Evolutionary conservation across 2,888 invertebrate species (phyloP), one percentile per base, ranked within the genome.

Genomic region (Ennomos quercinarius): DNA sequence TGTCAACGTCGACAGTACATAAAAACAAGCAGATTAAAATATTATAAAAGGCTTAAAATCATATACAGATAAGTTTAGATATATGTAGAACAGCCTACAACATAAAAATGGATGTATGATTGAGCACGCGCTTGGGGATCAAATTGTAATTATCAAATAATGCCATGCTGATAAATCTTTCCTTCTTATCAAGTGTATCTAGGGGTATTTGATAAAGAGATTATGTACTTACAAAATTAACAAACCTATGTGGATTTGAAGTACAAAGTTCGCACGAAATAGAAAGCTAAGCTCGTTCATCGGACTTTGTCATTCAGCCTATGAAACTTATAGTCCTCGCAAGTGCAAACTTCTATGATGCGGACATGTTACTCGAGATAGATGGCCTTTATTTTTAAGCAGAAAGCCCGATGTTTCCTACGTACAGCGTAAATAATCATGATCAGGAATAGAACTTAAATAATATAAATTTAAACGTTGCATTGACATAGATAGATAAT

Each of bases 1-100:
- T 50, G 39, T 17, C 49, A 56, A 56, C 40, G 49, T 45, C 56
- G 49, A 11, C 12, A 4, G 35, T 35, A n/a, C 11, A 47, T 27
- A 43, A 54, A 38, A 34, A 49, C 44, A 56, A 40, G 45, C 40
- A 17, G 49, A 39, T 50, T 56, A 56, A 56, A 50, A 45, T 50
- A 43, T 27, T 27, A 27, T 27, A 27, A 27, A 27, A 5, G 6
- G 6, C 36, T 47, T 34, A 34, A 35, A 46, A 13, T n/a, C n/a
- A n/a, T 46, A 46, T 1, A 47, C n/a, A 39, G 42, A 48, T 44
- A 39, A 55, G 11, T 41, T 41, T 27, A 12, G 47, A 54, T 3
- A 6, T 27, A 27, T 48, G 46, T 6, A 35, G 35, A 56, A 43
- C 35, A 34, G 43, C 9, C 56, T 44, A n/a, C n/a, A n/a, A n/a